Percentiles rank a stretch among this genome's conserved stretches.
Evolutionary conservation across 92 coral and sea anemone species (phyloP).

Genomic region (Paramuricea clavata): DNA sequence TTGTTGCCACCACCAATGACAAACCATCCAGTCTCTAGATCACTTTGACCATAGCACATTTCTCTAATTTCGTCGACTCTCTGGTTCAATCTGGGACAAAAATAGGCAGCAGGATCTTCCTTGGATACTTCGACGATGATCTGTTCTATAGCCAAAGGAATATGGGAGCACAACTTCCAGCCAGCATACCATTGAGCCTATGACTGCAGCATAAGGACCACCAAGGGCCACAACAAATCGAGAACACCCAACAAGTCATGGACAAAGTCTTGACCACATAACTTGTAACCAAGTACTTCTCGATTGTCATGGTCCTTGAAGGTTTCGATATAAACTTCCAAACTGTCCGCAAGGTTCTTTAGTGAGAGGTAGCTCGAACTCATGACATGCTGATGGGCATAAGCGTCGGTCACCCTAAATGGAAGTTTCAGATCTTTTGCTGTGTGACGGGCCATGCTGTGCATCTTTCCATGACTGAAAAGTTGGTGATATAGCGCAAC

Average conservation of each 20-base stretch:
- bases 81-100: conserved; percentile 1
- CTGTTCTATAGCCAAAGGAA: neutral
- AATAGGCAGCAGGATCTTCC: neutral
- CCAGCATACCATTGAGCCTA: neutral
- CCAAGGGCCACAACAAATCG: conserved; percentile 20
- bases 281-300: conserved; percentile 4
- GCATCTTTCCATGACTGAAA: conserved; percentile 1
- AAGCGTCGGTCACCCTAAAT: neutral
- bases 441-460: conserved; percentile 1
- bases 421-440: conserved; percentile 6
- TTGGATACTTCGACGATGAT: neutral
- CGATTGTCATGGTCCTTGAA: conserved; percentile 32
- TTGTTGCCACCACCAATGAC: neutral
- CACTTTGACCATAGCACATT: neutral
- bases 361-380: conserved; percentile 23
- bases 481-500: neutral
- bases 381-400: neutral
- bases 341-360: conserved; percentile 17
- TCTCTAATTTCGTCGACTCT: neutral
- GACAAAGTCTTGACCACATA: conserved; percentile 20
- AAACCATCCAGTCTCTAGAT: neutral
- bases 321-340: conserved; percentile 11
- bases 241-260: conserved; percentile 7
- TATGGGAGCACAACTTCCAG: conserved; percentile 7
- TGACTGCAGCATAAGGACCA: conserved; percentile 14